Conservation (phyloP, 2,888 invertebrate species). For the Xestia c-nigrum region DNA sequence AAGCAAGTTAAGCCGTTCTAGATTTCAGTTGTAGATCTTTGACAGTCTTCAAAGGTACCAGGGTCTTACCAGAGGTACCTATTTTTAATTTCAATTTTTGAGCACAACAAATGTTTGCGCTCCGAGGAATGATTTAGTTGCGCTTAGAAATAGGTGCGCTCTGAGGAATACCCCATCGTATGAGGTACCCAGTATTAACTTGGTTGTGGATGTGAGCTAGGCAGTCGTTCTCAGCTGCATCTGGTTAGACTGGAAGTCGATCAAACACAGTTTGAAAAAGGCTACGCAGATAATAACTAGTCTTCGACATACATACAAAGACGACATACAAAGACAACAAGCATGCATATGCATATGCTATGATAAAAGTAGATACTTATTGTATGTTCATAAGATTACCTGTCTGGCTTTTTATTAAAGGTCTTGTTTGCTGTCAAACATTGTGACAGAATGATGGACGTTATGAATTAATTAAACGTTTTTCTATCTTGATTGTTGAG, state of each 20-base stretch:
- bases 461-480: constrained; percentile 17
- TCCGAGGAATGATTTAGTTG: too few species aligned
- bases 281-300: background rate
- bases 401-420: background rate
- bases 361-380: background rate
- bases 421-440: background rate
- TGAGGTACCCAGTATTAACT: background rate
- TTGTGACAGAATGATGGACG: background rate
- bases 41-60: background rate
- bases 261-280: background rate
- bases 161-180: too few species aligned
- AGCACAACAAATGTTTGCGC: too few species aligned
- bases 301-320: too few species aligned
- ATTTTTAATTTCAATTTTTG: too few species aligned
- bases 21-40: background rate
- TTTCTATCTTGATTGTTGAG: constrained; percentile 9
- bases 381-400: background rate
- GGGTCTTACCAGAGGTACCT: background rate
- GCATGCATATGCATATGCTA: too few species aligned
- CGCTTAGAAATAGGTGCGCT: too few species aligned
- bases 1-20: background rate
- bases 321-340: too few species aligned
- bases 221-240: background rate
- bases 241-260: background rate
- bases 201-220: background rate